Evolutionary conservation across 37 sponge, comb jelly and placozoan species (phyloP).

Genomic region (Amphimedon queenslandica): DNA sequence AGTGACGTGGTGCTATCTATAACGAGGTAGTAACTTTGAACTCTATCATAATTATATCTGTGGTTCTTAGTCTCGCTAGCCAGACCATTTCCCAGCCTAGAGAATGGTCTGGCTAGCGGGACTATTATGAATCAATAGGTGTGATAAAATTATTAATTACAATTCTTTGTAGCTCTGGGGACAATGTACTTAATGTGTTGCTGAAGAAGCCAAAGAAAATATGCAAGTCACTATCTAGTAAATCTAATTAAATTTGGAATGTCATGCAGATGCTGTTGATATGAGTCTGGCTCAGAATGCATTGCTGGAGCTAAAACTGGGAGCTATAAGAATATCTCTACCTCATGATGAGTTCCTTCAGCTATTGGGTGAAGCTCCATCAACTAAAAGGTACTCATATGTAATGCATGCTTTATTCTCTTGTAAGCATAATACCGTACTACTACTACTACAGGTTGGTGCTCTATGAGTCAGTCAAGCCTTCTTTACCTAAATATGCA

Average conservation of each 20-base stretch:
- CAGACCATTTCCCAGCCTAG: too few relatives aligned
- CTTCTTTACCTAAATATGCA: conserved; percentile 15
- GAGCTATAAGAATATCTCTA: conserved; percentile 32
- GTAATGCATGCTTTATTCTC: neutral
- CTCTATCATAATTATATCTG: too few relatives aligned
- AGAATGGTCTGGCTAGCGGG: too few relatives aligned
- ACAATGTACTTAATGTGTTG: conserved; percentile 27
- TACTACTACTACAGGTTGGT: conserved; percentile 6
- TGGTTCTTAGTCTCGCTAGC: too few relatives aligned
- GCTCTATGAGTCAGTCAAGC: conserved; percentile 4
- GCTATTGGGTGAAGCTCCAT: conserved; percentile 29
- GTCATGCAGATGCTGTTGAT: conserved; percentile 46
- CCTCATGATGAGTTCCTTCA: conserved; percentile 29
- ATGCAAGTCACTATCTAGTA: conserved; percentile 9
- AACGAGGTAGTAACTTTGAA: too few relatives aligned
- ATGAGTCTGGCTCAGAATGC: conserved; percentile 65
- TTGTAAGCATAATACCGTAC: too few relatives aligned
- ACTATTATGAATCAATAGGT: neutral
- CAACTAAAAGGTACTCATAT: conserved; percentile 16
- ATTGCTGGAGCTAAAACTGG: conserved; percentile 53
- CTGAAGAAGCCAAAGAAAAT: conserved; percentile 18
- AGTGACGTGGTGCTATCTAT: conserved; percentile 58
- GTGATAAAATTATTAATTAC: neutral
- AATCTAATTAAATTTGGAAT: neutral
- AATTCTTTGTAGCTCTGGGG: conserved; percentile 16